phyloP scores from a whole-genome alignment of 2,797 vertebrate genomes.

The Falco novaeseelandiae region DNA sequence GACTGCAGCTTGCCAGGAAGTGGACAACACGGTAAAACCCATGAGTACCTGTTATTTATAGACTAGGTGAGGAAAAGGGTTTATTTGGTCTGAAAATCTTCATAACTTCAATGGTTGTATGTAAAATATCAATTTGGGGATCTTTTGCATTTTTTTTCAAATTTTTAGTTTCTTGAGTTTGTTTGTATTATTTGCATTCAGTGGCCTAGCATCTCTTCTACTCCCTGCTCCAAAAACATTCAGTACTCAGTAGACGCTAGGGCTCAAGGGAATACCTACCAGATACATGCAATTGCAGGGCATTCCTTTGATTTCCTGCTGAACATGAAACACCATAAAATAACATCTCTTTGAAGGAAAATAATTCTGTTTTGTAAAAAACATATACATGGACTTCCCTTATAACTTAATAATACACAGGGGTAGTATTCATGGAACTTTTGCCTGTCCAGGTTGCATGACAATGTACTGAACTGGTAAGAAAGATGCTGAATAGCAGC shows the following conservation, averaged over 20 bases:
- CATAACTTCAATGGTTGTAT: not conserved
- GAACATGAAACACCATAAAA: not conserved
- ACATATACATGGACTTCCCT: not conserved
- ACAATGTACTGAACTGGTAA: not conserved
- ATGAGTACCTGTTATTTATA: constrained; percentile 24
- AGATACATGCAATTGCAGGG: not conserved
- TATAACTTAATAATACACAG: not conserved
- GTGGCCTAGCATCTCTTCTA: not conserved
- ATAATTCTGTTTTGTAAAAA: not conserved
- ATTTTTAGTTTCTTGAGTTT: not conserved
- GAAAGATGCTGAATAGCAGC: not conserved
- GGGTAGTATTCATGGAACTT: not conserved
- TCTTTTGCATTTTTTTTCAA: not conserved
- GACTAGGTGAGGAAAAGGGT: not conserved
- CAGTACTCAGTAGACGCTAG: not conserved
- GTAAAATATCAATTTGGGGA: not conserved
- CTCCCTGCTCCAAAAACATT: not conserved
- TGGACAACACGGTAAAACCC: constrained; percentile 15
- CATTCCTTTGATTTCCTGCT: not conserved
- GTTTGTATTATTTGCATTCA: not conserved
- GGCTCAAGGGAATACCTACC: not conserved
- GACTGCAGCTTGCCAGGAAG: constrained; percentile 24
- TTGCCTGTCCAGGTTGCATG: not conserved
- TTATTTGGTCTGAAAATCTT: constrained; percentile 1
- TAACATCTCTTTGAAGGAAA: not conserved